A percentile compares a stretch with the other conserved stretches of the same genome.
Conservation (phyloP, 1,140 invertebrate species). For the Pectinophora gossypiella region DNA sequence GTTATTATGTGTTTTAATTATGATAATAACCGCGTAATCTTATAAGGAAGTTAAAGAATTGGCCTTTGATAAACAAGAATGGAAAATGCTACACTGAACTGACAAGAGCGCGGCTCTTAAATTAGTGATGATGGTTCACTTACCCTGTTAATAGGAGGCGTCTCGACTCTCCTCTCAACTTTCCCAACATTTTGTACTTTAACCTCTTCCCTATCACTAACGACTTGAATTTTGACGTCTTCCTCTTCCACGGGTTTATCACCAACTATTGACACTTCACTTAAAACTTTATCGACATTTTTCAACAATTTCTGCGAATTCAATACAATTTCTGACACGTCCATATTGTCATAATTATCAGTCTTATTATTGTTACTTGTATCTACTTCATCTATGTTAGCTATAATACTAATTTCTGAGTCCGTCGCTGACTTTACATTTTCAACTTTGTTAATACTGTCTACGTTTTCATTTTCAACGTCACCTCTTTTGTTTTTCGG, state of each 20-base stretch:
- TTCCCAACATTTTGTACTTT: slow-evolving; percentile 1
- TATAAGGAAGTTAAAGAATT: no score
- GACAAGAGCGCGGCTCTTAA: no score
- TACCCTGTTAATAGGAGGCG: slow-evolving; percentile 16
- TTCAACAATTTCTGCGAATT: slow-evolving; percentile 64
- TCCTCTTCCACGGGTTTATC: slow-evolving; percentile 6
- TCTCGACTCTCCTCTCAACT: slow-evolving; percentile 9
- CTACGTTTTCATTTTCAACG: slow-evolving; percentile 24
- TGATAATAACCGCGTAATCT: no score
- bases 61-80: no score
- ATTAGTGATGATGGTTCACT: no score
- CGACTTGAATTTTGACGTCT: background rate
- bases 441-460: background rate
- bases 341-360: slow-evolving; percentile 19
- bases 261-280: slow-evolving; percentile 31
- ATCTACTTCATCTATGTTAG: slow-evolving; percentile 2
- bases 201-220: background rate
- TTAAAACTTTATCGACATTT: slow-evolving; percentile 63
- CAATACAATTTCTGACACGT: slow-evolving; percentile 52
- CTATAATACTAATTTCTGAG: background rate
- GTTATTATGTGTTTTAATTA: no score
- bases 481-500: slow-evolving; percentile 35
- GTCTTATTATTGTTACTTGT: slow-evolving; percentile 22
- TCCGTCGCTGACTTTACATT: background rate
- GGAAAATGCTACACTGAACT: no score